These are phyloP conservation scores for Anas flavirostris DNA, from an alignment of 2,797 vertebrate genomes.

Conservation along the genomic window DNA sequence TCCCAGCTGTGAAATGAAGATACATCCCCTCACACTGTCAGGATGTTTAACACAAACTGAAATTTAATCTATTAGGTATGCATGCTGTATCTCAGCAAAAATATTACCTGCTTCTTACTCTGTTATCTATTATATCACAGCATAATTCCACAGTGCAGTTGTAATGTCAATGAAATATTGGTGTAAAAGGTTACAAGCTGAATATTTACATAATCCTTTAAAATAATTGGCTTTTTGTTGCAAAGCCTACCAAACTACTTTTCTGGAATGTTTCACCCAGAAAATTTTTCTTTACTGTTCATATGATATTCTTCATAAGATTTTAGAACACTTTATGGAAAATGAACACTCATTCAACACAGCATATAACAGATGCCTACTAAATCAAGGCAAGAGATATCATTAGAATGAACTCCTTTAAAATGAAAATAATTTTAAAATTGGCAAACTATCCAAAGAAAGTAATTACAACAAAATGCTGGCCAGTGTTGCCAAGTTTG, in stretches of 20 bases:
- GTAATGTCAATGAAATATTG: conserved; percentile 46
- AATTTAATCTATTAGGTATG: conserved; percentile 19
- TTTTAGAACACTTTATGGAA: conserved; percentile 63
- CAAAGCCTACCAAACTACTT: conserved; percentile 25
- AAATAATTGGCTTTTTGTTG: conserved; percentile 69
- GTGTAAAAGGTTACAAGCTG: conserved; percentile 18
- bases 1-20: conserved; percentile 34
- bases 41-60: conserved; percentile 10
- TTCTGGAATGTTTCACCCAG: conserved; percentile 16
- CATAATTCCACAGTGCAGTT: background rate
- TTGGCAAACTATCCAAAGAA: conserved; percentile 62
- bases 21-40: background rate
- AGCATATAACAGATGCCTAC: conserved; percentile 25
- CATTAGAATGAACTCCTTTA: conserved; percentile 32
- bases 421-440: conserved; percentile 47
- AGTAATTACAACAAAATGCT: conserved; percentile 27
- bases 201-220: conserved; percentile 66
- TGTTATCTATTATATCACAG: background rate
- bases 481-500: background rate
- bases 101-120: background rate
- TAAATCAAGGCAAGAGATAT: conserved; percentile 48
- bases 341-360: conserved; percentile 23
- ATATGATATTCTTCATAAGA: background rate
- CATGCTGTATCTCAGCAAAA: conserved; percentile 7
- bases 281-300: conserved; percentile 17